Evolutionary conservation across 1,140 invertebrate genomes (phyloP), one percentile per base, ranked within the genome.

Genomic region (Zeugodacus cucurbitae): DNA sequence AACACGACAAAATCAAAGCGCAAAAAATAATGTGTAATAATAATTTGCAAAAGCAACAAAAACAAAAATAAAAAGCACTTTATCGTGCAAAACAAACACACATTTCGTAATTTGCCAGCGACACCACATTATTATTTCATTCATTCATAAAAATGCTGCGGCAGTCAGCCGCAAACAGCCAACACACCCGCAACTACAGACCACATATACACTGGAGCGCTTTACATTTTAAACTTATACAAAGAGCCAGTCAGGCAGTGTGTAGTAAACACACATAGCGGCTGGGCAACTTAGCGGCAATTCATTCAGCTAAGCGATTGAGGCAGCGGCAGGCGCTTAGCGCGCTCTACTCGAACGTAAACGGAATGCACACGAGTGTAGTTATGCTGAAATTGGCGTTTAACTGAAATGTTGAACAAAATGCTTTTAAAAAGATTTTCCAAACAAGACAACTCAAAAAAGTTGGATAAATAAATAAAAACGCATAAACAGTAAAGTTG

Each of bases 31-130:
- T 48, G n/a, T 82, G 74, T 54, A 82, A 48, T 44, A 48, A 5
- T 48, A 48, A 44, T 41, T 41, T 48, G 22, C 22, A 37, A 74
- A 67, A 67, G 26, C 26, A 70, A 70, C 7, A 74, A 37, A 1
- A 17, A 70, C 34, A 7, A 74, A 37, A 1, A 17, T 34, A 74
- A 44, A 22, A 82, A 48, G 41, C 48, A 82, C 74, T 34, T 8
- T n/a, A 34, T 22, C 67, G 67, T 74, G 74, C 41, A 48, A 48
- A 82, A 14, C 8, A 82, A 48, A 82, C 34, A 82, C 17, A 44
- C 26, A 82, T 82, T 82, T 82, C n/a, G 41, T 82, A 82, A 82
- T 82, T 82, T 82, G 32, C 37, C 74, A 82, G 74, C 74, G 74
- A 82, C 74, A 82, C 74, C 74, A 29, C 41, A 48, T 48, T 48